Evolutionary conservation across 2,113 vertebrate genomes (phyloP), one percentile per base, ranked within the genome.

Genomic region (Neoarius graeffei): DNA sequence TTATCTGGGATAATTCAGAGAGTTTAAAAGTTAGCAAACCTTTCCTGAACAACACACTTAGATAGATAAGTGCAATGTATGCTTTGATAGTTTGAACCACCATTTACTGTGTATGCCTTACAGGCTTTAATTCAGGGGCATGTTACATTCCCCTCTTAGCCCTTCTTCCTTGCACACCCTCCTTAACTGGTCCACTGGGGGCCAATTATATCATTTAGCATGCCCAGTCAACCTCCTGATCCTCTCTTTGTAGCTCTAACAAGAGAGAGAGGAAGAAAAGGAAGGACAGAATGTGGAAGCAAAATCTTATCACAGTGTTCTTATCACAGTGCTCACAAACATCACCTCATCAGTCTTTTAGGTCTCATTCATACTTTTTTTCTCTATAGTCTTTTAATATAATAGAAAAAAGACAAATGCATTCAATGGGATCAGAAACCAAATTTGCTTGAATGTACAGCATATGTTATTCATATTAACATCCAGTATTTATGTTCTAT

Each of bases 161-260:
- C 82, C 91, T 94, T 81, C 27, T 50, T 88, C 80, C 69, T 85
- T 62, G 69, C 27, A 54, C 23, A 60, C 64, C 83, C 57, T 74
- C 20, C 80, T 56, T 85, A 83, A 81, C 82, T 62, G 85, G 89
- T 88, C 88, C 94, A 92, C 96, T 5, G 13, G 96, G 96, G 96
- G 96, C 96, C 96, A 98, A 98, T 98, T 98, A 97, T 90, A 91
- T 92, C 90, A 86, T 94, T 94, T 90, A 88, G 91, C 59, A 82
- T 88, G 89, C 90, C 92, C 91, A 56, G 86, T 92, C 92, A 89
- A 87, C 86, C 82, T 83, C 17, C 54, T 74, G 81, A 73, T 88
- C 77, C 76, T 79, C 66, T 89, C 85, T 85, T 80, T 88, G 82
- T 23, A 91, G 90, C 84, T 80, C 42, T 81, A 71, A 66, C 50